Evolutionary conservation across 2,113 vertebrate genomes (phyloP), one percentile per base, ranked within the genome.

Genomic region (Solenodon paradoxus): DNA sequence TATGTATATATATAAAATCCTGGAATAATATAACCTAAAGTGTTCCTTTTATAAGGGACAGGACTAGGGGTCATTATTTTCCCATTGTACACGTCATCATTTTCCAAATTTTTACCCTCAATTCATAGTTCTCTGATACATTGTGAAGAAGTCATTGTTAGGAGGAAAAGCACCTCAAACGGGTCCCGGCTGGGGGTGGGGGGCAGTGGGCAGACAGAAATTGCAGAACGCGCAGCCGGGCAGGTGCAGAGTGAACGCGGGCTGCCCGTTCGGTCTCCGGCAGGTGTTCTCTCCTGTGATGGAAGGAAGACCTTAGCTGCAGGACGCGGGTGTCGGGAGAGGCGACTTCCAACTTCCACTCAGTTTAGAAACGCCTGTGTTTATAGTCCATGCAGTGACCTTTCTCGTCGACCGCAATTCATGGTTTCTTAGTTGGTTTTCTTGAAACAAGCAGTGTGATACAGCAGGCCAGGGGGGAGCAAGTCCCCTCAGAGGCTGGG

Each of bases 341-440:
- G 20, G 61, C 64, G 3, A 38, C 85, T 94, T n/a, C 66, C 11
- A 49, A 63, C 66, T 68, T 85, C 53, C 38, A 63, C 81, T 77
- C 53, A 9, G 74, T 61, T 92, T 63, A 75, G 85, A 83, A 53
- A 91, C 0, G 68, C 79, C 78, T 82, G 26, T 94, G 85, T 95
- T 96, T 95, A 92, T 89, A 96, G 94, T 68, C 71, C 72, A 38
- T 19, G 28, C 92, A 49, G 66, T 78, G 92, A 92, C 84, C 97
- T 92, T 97, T 92, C 55, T 81, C 61, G 72, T 42, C 2, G 4
- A 74, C 88, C 0, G 10, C 91, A 90, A 94, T 96, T 95, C 88
- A 96, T 94, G 93, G 84, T 42, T 94, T 92, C 88, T 96, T 97
- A 96, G 96, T 96, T 95, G 90, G 92, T 94, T 96, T 97, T 94